Conservation (phyloP, 2,888 invertebrate species). For the Parnassius orleans region DNA sequence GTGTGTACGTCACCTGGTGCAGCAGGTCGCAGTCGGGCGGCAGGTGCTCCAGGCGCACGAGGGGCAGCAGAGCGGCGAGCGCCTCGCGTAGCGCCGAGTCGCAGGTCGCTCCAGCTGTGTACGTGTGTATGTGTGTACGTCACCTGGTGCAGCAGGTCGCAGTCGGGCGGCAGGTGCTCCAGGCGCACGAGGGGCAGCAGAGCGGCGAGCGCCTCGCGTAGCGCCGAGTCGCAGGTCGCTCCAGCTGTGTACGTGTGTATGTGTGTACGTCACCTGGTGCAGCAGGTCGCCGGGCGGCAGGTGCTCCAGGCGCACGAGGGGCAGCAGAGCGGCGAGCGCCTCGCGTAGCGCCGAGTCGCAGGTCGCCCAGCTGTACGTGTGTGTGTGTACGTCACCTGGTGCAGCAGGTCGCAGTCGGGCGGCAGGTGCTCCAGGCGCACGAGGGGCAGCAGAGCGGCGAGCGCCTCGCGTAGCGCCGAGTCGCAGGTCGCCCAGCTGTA, state of each 20-base stretch:
- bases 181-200: slow-evolving; percentile 91
- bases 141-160: slow-evolving; percentile 87
- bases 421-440: slow-evolving; percentile 96
- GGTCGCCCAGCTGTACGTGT: slow-evolving; percentile 48
- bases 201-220: slow-evolving; percentile 91
- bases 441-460: slow-evolving; percentile 90
- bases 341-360: slow-evolving; percentile 92
- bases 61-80: slow-evolving; percentile 89
- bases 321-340: slow-evolving; percentile 90
- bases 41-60: slow-evolving; percentile 94
- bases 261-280: slow-evolving; percentile 80
- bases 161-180: slow-evolving; percentile 94
- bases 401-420: slow-evolving; percentile 88
- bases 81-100: slow-evolving; percentile 93
- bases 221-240: slow-evolving; percentile 88
- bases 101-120: slow-evolving; percentile 76
- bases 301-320: slow-evolving; percentile 93
- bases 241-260: too few species aligned
- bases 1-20: slow-evolving; percentile 76
- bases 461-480: slow-evolving; percentile 90
- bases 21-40: slow-evolving; percentile 92
- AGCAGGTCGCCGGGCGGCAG: slow-evolving; percentile 92
- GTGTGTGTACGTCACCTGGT: slow-evolving; percentile 73
- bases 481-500: slow-evolving; percentile 82
- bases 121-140: not conserved